Conservation (phyloP, 2,113 vertebrate genomes). For the Erythrocebus patas region DNA sequence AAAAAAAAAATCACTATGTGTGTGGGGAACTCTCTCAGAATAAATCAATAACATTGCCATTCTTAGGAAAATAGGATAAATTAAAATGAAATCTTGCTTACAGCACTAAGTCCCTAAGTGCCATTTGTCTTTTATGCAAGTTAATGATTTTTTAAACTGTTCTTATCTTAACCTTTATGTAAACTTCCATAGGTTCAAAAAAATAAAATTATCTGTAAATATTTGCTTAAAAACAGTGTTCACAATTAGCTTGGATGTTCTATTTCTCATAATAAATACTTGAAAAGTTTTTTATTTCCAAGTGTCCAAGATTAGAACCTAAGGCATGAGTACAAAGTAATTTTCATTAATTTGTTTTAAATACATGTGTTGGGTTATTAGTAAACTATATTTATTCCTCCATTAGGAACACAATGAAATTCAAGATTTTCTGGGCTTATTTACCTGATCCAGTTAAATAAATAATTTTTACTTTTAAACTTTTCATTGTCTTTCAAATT, state of each 20-base stretch:
- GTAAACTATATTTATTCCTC: slow-evolving; percentile 24
- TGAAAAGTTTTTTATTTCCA: slow-evolving; percentile 47
- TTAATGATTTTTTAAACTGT: slow-evolving; percentile 53
- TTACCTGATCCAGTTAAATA: slow-evolving; percentile 4
- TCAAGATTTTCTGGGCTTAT: not conserved
- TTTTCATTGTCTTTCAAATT: not conserved
- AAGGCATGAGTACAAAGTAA: not conserved
- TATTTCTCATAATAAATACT: slow-evolving; percentile 36
- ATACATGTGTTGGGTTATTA: slow-evolving; percentile 10
- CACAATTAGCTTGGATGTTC: slow-evolving; percentile 21
- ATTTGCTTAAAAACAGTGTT: slow-evolving; percentile 43
- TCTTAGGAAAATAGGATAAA: slow-evolving; percentile 83
- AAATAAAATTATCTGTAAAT: slow-evolving; percentile 44
- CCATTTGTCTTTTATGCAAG: slow-evolving; percentile 49
- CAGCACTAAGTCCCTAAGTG: slow-evolving; percentile 39
- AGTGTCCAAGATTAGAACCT: not conserved
- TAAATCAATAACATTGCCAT: slow-evolving; percentile 89
- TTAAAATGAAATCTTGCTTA: slow-evolving; percentile 78
- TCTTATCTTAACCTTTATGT: slow-evolving; percentile 48
- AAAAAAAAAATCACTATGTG: slow-evolving; percentile 63
- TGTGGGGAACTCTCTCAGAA: slow-evolving; percentile 65
- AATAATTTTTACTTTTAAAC: slow-evolving; percentile 20
- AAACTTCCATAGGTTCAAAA: not conserved
- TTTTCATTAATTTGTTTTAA: slow-evolving; percentile 46
- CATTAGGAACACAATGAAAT: slow-evolving; percentile 29